Conservation (phyloP, 2,113 vertebrate species). For the Montifringilla adamsi region DNA sequence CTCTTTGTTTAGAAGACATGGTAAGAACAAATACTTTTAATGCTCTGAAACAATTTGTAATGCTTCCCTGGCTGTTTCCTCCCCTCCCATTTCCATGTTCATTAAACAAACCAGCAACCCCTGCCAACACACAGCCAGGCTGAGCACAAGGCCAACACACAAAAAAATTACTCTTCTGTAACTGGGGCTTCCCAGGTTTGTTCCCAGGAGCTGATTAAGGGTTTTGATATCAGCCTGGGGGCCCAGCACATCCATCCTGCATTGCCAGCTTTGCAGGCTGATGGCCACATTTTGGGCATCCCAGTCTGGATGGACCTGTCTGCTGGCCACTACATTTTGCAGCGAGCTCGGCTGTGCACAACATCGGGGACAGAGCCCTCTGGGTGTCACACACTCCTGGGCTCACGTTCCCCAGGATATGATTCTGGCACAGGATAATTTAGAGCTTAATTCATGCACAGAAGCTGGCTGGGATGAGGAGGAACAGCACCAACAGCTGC, state of each 20-base stretch:
- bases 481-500: background rate
- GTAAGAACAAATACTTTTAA: background rate
- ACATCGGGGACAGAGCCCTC: rapidly evolving
- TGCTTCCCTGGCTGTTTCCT: constrained; percentile 41
- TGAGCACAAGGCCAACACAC: background rate
- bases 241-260: background rate
- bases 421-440: background rate
- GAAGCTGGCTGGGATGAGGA: background rate
- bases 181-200: background rate
- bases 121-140: constrained; percentile 10
- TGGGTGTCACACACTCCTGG: background rate
- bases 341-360: rapidly evolving
- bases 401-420: background rate
- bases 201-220: background rate
- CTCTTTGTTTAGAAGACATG: background rate
- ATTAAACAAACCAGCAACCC: constrained; percentile 25
- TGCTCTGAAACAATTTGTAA: constrained; percentile 49
- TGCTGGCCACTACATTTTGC: rapidly evolving
- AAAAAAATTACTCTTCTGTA: background rate
- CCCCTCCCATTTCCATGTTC: background rate
- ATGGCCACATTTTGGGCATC: background rate
- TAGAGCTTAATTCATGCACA: background rate
- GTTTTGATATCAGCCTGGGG: background rate
- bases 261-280: background rate
- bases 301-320: background rate